Evolutionary conservation across 2,113 vertebrate species (phyloP), one percentile per base, ranked within the genome.

Genomic region (Elanus axillaris): DNA sequence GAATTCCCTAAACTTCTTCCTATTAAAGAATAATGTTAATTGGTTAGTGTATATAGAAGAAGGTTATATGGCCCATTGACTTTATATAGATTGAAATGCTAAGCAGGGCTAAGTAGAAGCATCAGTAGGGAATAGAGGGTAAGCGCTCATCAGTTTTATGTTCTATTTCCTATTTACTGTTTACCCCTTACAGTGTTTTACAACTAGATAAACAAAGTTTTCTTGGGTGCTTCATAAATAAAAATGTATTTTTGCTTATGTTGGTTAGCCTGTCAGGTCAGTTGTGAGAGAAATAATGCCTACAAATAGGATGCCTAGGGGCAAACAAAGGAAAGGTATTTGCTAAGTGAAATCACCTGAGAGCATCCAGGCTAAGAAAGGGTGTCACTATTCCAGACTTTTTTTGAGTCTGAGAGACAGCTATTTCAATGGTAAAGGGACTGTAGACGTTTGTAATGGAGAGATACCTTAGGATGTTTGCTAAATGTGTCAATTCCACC

Each of bases 41-140:
- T 97, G 97, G 94, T 85, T 97, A 91, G 96, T 59, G 89, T 94
- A 66, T 97, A 91, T 96, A 96, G 95, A 96, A 95, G 96, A 96
- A 94, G 95, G 92, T 97, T 96, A 88, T 94, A 97, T 97, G 97
- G 97, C 93, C 97, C 97, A 97, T 97, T 98, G 98, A 94, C 96
- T 97, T 98, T 98, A 96, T 95, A 95, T 93, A 98, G 97, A 97
- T 97, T 97, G 98, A 98, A 98, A 97, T 97, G 97, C 98, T 97
- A 97, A 98, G 97, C 91, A 97, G 96, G 94, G 94, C 96, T 72
- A 94, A 97, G 96, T 95, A 93, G 97, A 96, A 97, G 78, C 97
- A 98, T 97, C 82, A 82, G 86, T 92, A 84, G 97, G 97, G 97
- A 97, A 97, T 96, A 90, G 91, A 91, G 95, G 94, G 97, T 94